phyloP scores from a whole-genome alignment of 2,888 invertebrate species.

The Notodonta dromedarius region DNA sequence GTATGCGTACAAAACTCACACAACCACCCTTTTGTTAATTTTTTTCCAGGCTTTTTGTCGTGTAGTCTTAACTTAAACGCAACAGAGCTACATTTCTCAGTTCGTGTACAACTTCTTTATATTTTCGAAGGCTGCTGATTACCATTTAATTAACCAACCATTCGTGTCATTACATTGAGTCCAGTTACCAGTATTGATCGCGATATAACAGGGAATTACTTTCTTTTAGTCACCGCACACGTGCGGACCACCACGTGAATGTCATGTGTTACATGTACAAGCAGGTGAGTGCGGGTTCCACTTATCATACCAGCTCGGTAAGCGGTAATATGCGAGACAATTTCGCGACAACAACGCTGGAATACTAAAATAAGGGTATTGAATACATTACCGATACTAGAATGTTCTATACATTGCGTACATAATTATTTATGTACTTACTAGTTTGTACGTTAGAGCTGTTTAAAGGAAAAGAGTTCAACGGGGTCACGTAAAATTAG shows the following conservation, averaged over 20 bases:
- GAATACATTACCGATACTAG: background rate
- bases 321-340: conserved; percentile 6
- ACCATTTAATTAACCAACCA: background rate
- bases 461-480: no score
- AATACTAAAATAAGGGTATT: background rate
- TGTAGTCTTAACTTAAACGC: no score
- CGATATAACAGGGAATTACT: conserved; percentile 3
- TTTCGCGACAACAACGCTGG: conserved; percentile 1
- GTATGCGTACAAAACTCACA: no score
- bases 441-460: no score
- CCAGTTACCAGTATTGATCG: conserved; percentile 4
- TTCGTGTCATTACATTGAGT: background rate
- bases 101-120: background rate
- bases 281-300: conserved; percentile 12
- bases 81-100: no score
- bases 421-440: no score
- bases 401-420: no score
- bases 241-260: conserved; percentile 9
- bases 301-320: conserved; percentile 23
- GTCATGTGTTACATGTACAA: conserved; percentile 8
- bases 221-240: conserved; percentile 5
- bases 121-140: background rate
- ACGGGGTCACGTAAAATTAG: no score
- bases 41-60: no score
- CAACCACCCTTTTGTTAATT: no score